These are phyloP conservation scores for Oxyura jamaicensis DNA, from an alignment of 2,113 vertebrate species.

Conservation along the genomic window DNA sequence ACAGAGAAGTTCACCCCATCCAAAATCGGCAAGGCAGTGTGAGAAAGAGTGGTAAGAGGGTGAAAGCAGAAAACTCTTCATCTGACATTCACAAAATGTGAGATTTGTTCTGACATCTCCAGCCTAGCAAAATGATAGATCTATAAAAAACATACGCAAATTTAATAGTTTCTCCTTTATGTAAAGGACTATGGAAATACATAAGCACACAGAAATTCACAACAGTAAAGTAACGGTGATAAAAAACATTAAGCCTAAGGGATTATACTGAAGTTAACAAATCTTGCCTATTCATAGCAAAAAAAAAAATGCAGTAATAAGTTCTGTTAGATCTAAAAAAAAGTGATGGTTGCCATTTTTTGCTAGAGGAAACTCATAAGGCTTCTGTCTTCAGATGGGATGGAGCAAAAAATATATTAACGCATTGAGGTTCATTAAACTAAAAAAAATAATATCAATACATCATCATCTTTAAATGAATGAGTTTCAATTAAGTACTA, in stretches of 20 bases:
- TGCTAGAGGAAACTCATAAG: background rate
- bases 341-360: background rate
- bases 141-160: background rate
- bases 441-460: constrained; percentile 10
- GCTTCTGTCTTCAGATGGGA: background rate
- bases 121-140: background rate
- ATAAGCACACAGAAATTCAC: background rate
- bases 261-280: background rate
- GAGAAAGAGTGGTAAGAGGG: background rate
- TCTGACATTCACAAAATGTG: background rate
- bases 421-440: background rate
- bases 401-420: background rate
- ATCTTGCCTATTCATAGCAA: background rate
- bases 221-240: background rate
- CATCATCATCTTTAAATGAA: background rate
- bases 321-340: background rate
- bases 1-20: background rate
- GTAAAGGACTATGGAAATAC: background rate
- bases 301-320: background rate
- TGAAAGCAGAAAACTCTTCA: background rate
- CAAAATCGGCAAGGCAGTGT: background rate
- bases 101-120: background rate
- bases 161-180: background rate
- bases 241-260: background rate
- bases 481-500: background rate